These are phyloP conservation scores for Lathamus discolor DNA, from an alignment of 2,113 vertebrate species.

Conservation along the genomic window DNA sequence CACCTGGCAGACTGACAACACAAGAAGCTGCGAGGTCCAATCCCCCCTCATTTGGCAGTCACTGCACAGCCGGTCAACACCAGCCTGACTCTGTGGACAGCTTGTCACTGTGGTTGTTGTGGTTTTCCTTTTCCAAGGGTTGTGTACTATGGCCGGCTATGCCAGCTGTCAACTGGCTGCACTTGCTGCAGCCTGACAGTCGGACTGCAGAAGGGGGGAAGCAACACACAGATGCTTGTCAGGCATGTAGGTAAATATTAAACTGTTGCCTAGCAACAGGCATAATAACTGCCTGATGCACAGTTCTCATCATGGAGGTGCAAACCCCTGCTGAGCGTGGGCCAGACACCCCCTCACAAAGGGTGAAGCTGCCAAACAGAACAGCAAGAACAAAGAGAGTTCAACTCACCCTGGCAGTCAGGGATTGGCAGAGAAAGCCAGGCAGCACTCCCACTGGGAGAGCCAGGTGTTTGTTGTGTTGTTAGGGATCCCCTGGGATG, in stretches of 20 bases:
- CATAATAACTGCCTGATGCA: conserved; percentile 13
- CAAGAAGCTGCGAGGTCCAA: not conserved
- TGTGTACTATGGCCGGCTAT: fast-evolving
- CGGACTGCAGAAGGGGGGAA: not conserved
- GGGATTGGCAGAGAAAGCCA: not conserved
- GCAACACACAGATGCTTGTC: not conserved
- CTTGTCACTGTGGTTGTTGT: fast-evolving
- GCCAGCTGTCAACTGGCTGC: not conserved
- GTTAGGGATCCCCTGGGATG: fast-evolving
- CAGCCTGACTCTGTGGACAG: not conserved
- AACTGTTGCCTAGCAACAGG: conserved; percentile 50
- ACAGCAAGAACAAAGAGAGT: fast-evolving
- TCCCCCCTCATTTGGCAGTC: not conserved
- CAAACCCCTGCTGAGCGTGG: not conserved
- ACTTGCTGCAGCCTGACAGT: not conserved
- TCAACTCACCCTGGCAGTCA: fast-evolving
- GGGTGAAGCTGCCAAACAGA: not conserved
- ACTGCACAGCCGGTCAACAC: fast-evolving
- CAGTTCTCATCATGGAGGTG: not conserved
- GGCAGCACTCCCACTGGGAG: not conserved
- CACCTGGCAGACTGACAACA: fast-evolving
- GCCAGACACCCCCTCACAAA: not conserved
- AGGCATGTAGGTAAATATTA: conserved; percentile 59
- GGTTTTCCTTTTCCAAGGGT: not conserved
- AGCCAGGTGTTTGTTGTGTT: not conserved